phyloP scores from a whole-genome alignment of 2,113 vertebrate species.

The Cisticola juncidis region DNA sequence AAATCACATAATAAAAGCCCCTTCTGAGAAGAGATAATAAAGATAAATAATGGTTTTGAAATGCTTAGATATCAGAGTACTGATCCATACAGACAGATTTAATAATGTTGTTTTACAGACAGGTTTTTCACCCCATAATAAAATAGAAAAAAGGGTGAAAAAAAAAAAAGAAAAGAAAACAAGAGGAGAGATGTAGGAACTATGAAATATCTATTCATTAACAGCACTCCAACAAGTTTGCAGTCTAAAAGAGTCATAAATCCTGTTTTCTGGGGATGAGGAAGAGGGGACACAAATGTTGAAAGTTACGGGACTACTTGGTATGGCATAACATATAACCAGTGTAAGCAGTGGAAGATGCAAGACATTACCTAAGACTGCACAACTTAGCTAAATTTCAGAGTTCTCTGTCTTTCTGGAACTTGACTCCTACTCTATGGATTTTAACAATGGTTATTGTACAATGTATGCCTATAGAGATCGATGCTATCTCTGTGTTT shows the following conservation, averaged over 20 bases:
- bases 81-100: neutral
- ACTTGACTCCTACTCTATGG: neutral
- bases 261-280: neutral
- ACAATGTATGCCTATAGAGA: neutral
- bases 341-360: neutral
- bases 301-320: neutral
- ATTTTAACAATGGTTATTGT: neutral
- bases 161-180: neutral
- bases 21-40: neutral
- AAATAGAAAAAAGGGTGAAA: accelerated
- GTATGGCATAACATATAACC: neutral
- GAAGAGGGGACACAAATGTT: neutral
- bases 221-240: neutral
- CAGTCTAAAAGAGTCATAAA: neutral
- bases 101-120: neutral
- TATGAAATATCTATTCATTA: neutral
- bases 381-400: neutral
- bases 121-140: neutral
- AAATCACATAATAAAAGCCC: neutral
- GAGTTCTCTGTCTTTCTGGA: neutral
- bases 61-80: neutral
- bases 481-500: accelerated
- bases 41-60: neutral
- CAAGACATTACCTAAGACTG: neutral
- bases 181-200: neutral